These are phyloP conservation scores for Acanthurus leucopareius DNA, from an alignment of 2,797 vertebrate genomes.

Conservation along the genomic window DNA sequence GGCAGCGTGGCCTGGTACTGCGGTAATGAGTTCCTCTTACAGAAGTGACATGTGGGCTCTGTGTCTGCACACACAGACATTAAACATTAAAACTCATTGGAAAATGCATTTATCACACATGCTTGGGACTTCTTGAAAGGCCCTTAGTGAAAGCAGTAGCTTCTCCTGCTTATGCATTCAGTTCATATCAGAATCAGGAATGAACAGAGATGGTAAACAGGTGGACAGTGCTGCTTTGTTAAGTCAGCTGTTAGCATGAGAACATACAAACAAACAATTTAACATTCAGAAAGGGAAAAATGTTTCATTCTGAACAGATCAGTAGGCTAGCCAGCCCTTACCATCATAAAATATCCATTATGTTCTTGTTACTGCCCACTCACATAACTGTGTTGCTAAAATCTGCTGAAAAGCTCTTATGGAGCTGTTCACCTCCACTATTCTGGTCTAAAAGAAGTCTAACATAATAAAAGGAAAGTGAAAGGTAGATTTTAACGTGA, in stretches of 20 bases:
- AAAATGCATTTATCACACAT: not conserved
- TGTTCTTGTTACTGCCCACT: not conserved
- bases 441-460: not conserved
- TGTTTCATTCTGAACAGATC: too few species aligned
- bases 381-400: not conserved
- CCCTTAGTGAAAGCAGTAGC: not conserved
- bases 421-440: too few species aligned
- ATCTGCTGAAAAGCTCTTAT: not conserved
- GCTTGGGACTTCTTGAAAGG: not conserved
- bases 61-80: constrained; percentile 81
- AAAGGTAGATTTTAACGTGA: not conserved
- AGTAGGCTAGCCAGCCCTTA: not conserved
- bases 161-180: not conserved
- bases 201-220: too few species aligned
- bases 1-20: constrained; percentile 98
- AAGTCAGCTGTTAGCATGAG: too few species aligned
- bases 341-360: not conserved
- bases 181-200: not conserved
- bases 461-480: not conserved
- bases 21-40: constrained; percentile 96
- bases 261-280: too few species aligned
- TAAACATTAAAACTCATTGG: not conserved
- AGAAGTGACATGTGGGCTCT: constrained; percentile 97
- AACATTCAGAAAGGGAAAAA: too few species aligned
- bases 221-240: too few species aligned